phyloP scores from a whole-genome alignment of 1,140 invertebrate species.

The Cherax quadricarinatus region DNA sequence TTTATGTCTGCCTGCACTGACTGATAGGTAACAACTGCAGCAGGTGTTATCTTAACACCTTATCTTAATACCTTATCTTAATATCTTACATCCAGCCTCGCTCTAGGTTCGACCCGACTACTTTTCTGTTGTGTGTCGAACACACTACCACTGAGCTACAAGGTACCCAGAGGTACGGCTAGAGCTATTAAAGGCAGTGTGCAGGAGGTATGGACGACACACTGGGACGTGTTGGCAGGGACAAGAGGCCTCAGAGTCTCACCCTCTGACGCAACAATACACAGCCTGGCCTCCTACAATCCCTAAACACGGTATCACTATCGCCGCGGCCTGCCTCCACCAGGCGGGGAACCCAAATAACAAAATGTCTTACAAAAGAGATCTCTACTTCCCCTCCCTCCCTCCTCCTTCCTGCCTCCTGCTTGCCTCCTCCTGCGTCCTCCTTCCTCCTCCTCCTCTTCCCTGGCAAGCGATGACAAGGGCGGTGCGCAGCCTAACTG shows the following conservation, averaged over 20 bases:
- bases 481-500: constrained; percentile 36
- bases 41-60: too few species aligned
- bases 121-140: too few species aligned
- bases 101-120: too few species aligned
- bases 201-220: constrained; percentile 12
- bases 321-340: background rate
- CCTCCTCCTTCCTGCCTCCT: background rate
- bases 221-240: constrained; percentile 11
- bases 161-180: too few species aligned
- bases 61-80: too few species aligned
- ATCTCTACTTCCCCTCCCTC: background rate
- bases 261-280: constrained; percentile 14
- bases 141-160: too few species aligned
- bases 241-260: background rate
- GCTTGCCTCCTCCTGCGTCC: background rate
- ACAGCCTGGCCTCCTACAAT: constrained; percentile 15
- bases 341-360: background rate
- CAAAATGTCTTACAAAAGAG: constrained; percentile 28
- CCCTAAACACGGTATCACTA: constrained; percentile 48
- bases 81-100: too few species aligned
- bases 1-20: too few species aligned
- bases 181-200: background rate
- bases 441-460: background rate
- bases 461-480: constrained; percentile 34
- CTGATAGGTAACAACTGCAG: too few species aligned